Base-by-base conservation (phyloP, 2,113 vertebrate genomes). In the Genyomyrus donnyi region DNA sequence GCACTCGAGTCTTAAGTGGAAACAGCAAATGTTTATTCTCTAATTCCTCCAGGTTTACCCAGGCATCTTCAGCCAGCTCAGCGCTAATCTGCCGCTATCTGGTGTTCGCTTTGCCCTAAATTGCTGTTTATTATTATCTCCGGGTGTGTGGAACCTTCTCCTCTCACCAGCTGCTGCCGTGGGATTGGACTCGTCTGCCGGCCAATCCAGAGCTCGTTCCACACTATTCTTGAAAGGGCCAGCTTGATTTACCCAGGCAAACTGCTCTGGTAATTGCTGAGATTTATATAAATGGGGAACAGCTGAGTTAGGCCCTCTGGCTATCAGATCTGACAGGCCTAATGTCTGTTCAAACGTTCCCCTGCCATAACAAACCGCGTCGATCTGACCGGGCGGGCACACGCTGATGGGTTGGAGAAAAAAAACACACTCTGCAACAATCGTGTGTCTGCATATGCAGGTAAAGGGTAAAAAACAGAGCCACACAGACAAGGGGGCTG, bases 211-310 rank as follows among this genome's bases (percentile, higher is more conserved):
- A 94, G 95, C 95, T 96, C 95, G 95, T 93, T 92, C 93, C 90
- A 93, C 94, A 94, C 90, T 93, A 92, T 93, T 93, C 89, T 93
- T 95, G 91, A 95, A 95, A 95, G 93, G 85, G 93, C 89, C 93
- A n/a, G 91, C 94, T 91, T 94, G 94, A 95, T 95, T 95, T 95
- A 91, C 90, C 93, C 92, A 92, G 93, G 94, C 92, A 94, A 95
- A 95, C 94, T 95, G 94, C 93, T 93, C 92, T 92, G 53, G 94
- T 95, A 96, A 96, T 95, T 95, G 95, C 94, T 91, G 94, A 95
- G 94, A 95, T 96, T 95, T 95, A 94, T 96, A 95, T 95, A 95
- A 96, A 95, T 94, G 92, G 93, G 92, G 93, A 96, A 95, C 90
- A 92, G 95, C 95, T 96, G 95, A 96, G 93, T 88, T 93, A 93